Base-by-base conservation (phyloP, 1,140 invertebrate genomes). In the Drosophila trapezifrons region DNA sequence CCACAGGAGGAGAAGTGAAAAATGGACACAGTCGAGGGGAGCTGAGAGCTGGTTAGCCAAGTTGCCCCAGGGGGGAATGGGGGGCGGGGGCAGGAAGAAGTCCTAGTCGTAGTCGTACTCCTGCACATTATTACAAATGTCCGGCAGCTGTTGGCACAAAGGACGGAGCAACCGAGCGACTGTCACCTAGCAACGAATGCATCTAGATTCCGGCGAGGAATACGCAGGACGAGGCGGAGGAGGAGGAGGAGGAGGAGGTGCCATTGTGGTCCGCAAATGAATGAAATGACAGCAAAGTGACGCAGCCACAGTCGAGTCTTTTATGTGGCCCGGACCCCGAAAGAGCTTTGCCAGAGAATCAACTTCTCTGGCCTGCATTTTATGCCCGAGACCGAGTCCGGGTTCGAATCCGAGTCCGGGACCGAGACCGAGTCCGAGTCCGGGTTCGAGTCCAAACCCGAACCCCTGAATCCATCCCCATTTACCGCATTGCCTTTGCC, bases 101-200 rank as follows among this genome's bases (percentile, higher is more conserved):
- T 32, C 4, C 25, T 35, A 8, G n/a, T 29, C 25, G 9, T 29
- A 32, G 27, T 51, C 27, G 6, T 18, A 51, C 17, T 51, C 35
- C 49, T 72, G 74, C 55, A 82, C 81, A 74, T 85, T 87, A 73
- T 83, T 79, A 75, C 79, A 80, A 80, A 89, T 89, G 82, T 78
- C 82, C 82, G 78, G 82, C 82, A 83, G 80, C 80, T 69, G 69
- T 49, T 72, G 52, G 42, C 51, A 54, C 51, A 37, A 54, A 22
- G 51, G 18, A 35, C 18, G 52, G 15, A 43, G 43, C 49, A 20
- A 7, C 29, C 12, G 47, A 55, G 43, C 27, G 27, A 37, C 42
- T 47, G 63, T 59, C 54, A 59, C 72, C 73, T 76, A 58, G 72
- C 46, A 52, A 58, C 47, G 54, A 58, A 67, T 69, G 73, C 72